Conservation (phyloP, 2,113 vertebrate genomes). For the Neotoma lepida region DNA sequence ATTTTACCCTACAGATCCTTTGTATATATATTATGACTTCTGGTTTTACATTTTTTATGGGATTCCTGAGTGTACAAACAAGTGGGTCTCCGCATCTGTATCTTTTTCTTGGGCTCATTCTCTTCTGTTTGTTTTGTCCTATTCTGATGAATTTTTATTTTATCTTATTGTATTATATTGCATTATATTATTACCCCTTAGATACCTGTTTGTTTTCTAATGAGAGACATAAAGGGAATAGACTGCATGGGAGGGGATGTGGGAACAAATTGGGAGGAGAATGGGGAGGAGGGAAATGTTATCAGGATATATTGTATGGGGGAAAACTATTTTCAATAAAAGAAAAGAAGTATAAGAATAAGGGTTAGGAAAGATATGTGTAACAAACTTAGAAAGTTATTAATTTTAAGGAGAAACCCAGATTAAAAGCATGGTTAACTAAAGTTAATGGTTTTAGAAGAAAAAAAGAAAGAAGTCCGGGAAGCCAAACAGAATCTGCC, state of each 20-base stretch:
- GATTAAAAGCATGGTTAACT: background rate
- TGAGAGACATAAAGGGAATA: background rate
- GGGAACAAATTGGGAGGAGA: background rate
- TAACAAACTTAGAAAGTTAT: background rate
- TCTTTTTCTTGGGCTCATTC: background rate
- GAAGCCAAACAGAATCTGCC: too few species aligned
- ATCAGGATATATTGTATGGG: background rate
- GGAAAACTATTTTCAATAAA: background rate
- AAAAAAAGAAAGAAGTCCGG: background rate
- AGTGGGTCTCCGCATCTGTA: too few species aligned
- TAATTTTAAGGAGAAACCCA: background rate
- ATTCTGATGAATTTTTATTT: background rate
- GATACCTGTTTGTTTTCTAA: background rate
- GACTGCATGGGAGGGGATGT: background rate
- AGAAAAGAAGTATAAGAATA: too few species aligned
- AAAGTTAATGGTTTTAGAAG: background rate
- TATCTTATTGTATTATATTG: background rate
- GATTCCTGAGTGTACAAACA: background rate
- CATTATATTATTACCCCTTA: background rate
- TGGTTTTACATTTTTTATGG: background rate
- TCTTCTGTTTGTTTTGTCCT: background rate
- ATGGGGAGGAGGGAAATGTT: background rate
- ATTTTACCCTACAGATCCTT: background rate
- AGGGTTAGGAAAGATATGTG: background rate
- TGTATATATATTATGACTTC: background rate